Conservation (phyloP, 2,888 invertebrate genomes). For the Rugalucina vietnamica region DNA sequence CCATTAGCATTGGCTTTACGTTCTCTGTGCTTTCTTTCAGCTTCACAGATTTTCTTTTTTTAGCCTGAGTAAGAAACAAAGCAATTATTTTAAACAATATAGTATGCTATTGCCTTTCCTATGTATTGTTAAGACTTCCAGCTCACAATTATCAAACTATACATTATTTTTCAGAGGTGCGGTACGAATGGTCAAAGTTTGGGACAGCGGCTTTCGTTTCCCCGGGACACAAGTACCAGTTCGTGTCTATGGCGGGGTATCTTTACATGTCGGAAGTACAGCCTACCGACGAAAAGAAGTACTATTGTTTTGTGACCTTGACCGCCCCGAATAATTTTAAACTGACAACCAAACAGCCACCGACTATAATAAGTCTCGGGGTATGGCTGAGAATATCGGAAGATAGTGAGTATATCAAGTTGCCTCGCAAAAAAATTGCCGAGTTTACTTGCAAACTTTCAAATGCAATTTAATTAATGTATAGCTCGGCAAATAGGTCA, state of each 20-base stretch:
- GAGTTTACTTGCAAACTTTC: no score
- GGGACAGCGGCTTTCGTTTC: constrained; percentile 96
- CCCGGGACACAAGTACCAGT: constrained; percentile 92
- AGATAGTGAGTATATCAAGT: constrained; percentile 70
- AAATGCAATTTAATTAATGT: no score
- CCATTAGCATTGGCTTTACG: no score
- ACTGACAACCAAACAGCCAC: constrained; percentile 44
- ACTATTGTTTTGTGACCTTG: constrained; percentile 57
- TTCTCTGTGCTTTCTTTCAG: no score
- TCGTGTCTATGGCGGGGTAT: constrained; percentile 96
- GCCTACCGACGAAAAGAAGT: constrained; percentile 57
- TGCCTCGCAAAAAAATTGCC: no score
- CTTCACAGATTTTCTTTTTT: no score
- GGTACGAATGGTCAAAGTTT: constrained; percentile 95
- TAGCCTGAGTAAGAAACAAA: no score
- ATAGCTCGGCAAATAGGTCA: no score
- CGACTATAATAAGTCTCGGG: constrained; percentile 55
- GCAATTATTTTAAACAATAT: no score
- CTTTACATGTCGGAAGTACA: constrained; percentile 73
- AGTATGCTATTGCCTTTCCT: no score
- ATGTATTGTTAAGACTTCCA: no score
- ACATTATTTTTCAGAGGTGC: constrained; percentile 60
- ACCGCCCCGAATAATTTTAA: constrained; percentile 40
- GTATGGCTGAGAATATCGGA: constrained; percentile 39
- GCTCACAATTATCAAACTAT: not conserved